phyloP scores from a whole-genome alignment of 2,113 vertebrate species.

The Diphyllodes magnificus region DNA sequence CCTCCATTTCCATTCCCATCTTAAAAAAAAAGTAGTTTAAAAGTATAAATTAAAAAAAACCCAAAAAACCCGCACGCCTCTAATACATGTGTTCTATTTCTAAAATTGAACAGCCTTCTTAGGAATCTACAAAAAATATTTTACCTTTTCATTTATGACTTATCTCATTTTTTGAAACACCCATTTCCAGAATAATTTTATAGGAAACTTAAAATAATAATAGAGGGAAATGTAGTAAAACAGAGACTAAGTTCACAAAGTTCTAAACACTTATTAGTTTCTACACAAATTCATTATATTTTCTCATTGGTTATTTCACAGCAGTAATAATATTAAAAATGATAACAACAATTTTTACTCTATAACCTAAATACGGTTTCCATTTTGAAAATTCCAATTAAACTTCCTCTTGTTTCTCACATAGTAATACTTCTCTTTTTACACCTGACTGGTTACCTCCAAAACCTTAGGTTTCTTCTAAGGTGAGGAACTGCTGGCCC shows the following conservation, averaged over 20 bases:
- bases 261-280: not conserved
- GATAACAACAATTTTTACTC: not conserved
- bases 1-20: not conserved
- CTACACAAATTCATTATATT: not conserved
- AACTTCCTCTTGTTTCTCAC: not conserved
- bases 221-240: not conserved
- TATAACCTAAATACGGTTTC: not conserved
- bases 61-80: fast-evolving
- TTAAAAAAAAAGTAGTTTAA: not conserved
- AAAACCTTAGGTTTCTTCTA: not conserved
- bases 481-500: not conserved
- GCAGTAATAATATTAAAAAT: not conserved
- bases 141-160: not conserved
- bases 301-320: not conserved
- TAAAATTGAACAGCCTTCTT: not conserved
- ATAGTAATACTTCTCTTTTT: not conserved
- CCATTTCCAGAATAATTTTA: not conserved
- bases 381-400: not conserved
- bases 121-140: not conserved
- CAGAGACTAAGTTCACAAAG: not conserved
- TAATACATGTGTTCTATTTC: not conserved
- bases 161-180: not conserved
- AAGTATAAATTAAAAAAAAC: not conserved
- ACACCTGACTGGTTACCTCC: not conserved
- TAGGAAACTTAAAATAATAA: not conserved